These are phyloP conservation scores for Porites australiensis DNA, from an alignment of 64 coral and sea anemone genomes.

Conservation along the genomic window DNA sequence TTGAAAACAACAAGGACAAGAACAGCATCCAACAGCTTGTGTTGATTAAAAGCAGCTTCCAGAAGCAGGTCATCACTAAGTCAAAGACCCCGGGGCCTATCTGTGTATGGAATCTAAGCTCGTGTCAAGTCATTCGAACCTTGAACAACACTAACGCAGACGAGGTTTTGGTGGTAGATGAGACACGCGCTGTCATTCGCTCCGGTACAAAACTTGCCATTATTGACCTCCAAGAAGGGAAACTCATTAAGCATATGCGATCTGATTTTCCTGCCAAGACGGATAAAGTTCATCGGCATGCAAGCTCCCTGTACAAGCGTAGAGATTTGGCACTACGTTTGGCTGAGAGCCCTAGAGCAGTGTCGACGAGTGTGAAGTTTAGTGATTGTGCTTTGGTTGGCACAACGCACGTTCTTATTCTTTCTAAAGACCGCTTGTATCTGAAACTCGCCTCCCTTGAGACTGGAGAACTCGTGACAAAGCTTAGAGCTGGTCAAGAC, in stretches of 20 bases:
- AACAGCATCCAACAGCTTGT: slow-evolving; percentile 84
- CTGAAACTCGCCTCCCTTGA: slow-evolving; percentile 93
- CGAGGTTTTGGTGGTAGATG: slow-evolving; percentile 95
- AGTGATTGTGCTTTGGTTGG: slow-evolving; percentile 94
- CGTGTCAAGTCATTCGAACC: slow-evolving; percentile 89
- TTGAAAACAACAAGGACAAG: slow-evolving; percentile 89
- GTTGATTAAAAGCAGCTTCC: slow-evolving; percentile 83
- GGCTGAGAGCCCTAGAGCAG: slow-evolving; percentile 85
- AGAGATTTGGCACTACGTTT: slow-evolving; percentile 91
- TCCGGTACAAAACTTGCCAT: slow-evolving; percentile 88
- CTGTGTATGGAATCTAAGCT: slow-evolving; percentile 95
- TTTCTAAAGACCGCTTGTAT: slow-evolving; percentile 90
- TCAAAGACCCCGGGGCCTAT: slow-evolving; percentile 85
- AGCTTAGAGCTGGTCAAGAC: slow-evolving; percentile 83
- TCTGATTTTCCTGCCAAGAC: slow-evolving; percentile 85
- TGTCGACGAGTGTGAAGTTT: slow-evolving; percentile 80
- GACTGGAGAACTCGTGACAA: slow-evolving; percentile 82
- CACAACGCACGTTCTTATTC: slow-evolving; percentile 78
- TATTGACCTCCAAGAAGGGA: slow-evolving; percentile 97
- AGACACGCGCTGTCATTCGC: slow-evolving; percentile 92
- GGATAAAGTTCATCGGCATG: slow-evolving; percentile 87
- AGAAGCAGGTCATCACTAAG: slow-evolving; percentile 94
- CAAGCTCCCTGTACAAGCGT: slow-evolving; percentile 99
- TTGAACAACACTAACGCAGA: slow-evolving; percentile 90
- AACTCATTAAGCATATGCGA: slow-evolving; percentile 91